Base-by-base conservation (phyloP, 2,888 invertebrate species). In the Caenorhabditis virilis region DNA sequence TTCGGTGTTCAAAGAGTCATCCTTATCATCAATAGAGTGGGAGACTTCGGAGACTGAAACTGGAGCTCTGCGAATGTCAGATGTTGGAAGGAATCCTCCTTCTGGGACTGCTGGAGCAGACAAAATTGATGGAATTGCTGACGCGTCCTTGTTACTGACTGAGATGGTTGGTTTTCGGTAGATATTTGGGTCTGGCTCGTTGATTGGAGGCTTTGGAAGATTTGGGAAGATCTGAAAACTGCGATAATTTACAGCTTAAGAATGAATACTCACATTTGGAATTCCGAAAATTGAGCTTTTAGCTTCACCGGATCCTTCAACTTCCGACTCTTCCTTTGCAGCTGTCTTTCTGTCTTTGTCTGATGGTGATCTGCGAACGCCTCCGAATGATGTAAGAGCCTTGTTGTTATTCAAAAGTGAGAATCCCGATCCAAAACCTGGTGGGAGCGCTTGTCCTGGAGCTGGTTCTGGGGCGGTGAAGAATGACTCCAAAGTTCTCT, bases 261-360 rank as follows among this genome's bases (percentile, higher is more conserved):
- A 35, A 11, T 11, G n/a, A 45, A 30, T 27, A 23, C 45, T 6
- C 48, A 73, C 74, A 43, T 78, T 80, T 42, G 83, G 83, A 50
- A 83, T 83, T 20, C 83, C 83, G 26, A 68, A 68, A 54, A 83
- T 83, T 0, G 83, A 83, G 20, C 80, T 81, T 48, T 74, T 67
- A 41, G 54, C 65, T 35, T 66, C 66, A 42, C 74, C 77, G 0
- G 77, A 74, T 62, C 77, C 74, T 52, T 75, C 72, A 13, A 69
- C 66, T 57, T 27, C 70, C n/a, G n/a, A n/a, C n/a, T n/a, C n/a
- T 11, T 55, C 51, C 30, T 72, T 69, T 18, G 57, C 42, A 30
- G 54, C 54, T 7, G 68, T 56, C 23, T 69, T 66, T 16, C 52
- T 47, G 46, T 65, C 61, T 23, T 49, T 25, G 25, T 41, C 49